Base-by-base conservation (phyloP, 1,140 invertebrate genomes). In the Epicauta chinensis region DNA sequence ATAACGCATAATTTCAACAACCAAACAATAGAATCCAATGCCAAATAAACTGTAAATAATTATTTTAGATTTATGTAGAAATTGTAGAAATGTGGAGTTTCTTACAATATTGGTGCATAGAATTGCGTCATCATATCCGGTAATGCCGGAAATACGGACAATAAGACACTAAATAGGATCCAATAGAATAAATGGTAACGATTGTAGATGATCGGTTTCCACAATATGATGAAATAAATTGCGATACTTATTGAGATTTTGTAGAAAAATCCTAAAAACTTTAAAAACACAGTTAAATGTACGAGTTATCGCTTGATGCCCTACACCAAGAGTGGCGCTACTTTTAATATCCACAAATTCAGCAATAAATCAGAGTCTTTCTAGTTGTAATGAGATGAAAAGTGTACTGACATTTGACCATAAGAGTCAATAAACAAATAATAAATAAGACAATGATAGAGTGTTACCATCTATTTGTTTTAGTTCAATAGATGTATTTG, bases 71-170 rank as follows among this genome's bases (percentile, higher is more conserved):
- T 45, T 35, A 7, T 16, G 38, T 7, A n/a, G 41, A 29, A n/a
- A n/a, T n/a, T 23, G 4, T 23, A 23, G 4, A 23, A 23, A 23
- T 23, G n/a, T 23, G 23, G 23, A 23, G 3, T 32, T 6, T 49
- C 55, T 58, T 50, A 58, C 55, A 64, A 62, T 51, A 53, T 55
- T 15, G 53, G 51, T 11, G 59, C 41, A 16, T 64, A 62, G 43
- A 65, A 67, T 3, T 51, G 48, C 6, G 63, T 65, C 48, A 60
- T 62, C 57, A 67, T 60, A 7, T 61, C 56, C 13, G 61, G 65
- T 34, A 64, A 51, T 30, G 51, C n/a, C 12, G 65, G 62, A 32
- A 67, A 63, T 12, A 61, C 48, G 17, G 58, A 55, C 12, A 65
- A 32, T 17, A 59, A 9, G 7, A 51, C 11, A 39, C 58, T 57